Percentiles rank a stretch among this genome's conserved stretches.
Conservation (phyloP, 2,113 vertebrate species). For the Labrus mixtus region DNA sequence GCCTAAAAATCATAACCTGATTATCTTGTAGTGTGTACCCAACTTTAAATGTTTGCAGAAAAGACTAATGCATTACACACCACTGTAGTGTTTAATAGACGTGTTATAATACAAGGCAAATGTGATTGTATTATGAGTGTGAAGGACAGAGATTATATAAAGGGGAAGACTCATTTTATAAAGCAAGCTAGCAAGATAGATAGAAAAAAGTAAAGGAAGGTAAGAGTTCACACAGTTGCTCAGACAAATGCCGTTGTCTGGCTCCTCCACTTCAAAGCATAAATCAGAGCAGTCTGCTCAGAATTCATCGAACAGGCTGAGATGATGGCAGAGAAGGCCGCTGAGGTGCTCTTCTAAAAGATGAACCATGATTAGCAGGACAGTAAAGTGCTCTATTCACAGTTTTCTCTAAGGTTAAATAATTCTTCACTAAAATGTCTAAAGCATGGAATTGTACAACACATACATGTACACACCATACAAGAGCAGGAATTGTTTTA, state of each 20-base stretch:
- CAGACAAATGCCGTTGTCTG: conserved; percentile 38
- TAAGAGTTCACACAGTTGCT: conserved; percentile 28
- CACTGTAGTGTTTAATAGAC: too few relatives aligned
- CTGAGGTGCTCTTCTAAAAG: conserved; percentile 35
- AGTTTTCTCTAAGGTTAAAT: background rate
- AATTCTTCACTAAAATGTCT: background rate
- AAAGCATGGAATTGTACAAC: background rate
- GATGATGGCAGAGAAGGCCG: conserved; percentile 41
- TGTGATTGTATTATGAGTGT: background rate
- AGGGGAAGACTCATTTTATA: background rate
- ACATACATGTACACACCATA: background rate
- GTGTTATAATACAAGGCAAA: too few relatives aligned
- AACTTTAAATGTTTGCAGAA: too few relatives aligned
- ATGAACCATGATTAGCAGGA: conserved; percentile 15
- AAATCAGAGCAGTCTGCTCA: conserved; percentile 43
- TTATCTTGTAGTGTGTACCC: too few relatives aligned
- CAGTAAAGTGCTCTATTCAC: conserved; percentile 16
- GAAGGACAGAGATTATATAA: background rate
- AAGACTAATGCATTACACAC: too few relatives aligned
- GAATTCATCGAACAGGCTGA: conserved; percentile 68
- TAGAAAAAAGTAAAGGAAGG: conserved; percentile 6
- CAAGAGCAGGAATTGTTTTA: background rate
- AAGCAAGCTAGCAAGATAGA: conserved; percentile 2
- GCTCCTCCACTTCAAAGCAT: conserved; percentile 45
- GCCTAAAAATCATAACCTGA: too few relatives aligned